Percentiles rank a stretch among this genome's conserved stretches.
phyloP scores from a whole-genome alignment of 2,888 invertebrate genomes.

The Drosophila pullipes region DNA sequence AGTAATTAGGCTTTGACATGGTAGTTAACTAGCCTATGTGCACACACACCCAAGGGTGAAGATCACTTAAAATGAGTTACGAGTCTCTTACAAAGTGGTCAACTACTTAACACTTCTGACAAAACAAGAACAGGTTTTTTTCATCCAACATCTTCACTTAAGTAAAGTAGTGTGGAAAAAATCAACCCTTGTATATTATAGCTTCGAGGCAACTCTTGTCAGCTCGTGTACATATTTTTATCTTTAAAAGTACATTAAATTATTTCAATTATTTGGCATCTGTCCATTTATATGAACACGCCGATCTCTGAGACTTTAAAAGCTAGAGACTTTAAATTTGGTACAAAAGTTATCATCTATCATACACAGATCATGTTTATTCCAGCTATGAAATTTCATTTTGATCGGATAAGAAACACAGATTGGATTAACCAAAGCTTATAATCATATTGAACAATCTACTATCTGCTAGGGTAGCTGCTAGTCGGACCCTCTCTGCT shows the following conservation, averaged over 20 bases:
- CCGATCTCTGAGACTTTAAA: background rate
- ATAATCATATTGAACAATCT: background rate
- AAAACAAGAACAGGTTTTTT: background rate
- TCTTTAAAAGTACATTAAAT: background rate
- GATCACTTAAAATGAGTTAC: background rate
- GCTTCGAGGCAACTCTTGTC: background rate
- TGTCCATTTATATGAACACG: background rate
- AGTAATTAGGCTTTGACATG: slow-evolving; percentile 44
- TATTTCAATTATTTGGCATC: background rate
- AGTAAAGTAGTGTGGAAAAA: background rate
- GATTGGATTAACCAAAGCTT: background rate
- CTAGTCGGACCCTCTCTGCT: background rate
- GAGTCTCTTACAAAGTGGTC: background rate
- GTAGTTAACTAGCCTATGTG: slow-evolving; percentile 20
- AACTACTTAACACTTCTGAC: background rate
- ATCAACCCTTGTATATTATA: background rate
- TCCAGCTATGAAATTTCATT: background rate
- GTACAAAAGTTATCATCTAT: background rate
- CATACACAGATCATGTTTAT: background rate
- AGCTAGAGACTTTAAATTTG: background rate
- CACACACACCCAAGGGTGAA: background rate
- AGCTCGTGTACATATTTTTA: background rate
- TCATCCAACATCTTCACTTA: background rate
- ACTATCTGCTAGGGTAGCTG: background rate
- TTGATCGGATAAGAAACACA: background rate